Base-by-base conservation (phyloP, 2,113 vertebrate species). In the Laterallus jamaicensis region DNA sequence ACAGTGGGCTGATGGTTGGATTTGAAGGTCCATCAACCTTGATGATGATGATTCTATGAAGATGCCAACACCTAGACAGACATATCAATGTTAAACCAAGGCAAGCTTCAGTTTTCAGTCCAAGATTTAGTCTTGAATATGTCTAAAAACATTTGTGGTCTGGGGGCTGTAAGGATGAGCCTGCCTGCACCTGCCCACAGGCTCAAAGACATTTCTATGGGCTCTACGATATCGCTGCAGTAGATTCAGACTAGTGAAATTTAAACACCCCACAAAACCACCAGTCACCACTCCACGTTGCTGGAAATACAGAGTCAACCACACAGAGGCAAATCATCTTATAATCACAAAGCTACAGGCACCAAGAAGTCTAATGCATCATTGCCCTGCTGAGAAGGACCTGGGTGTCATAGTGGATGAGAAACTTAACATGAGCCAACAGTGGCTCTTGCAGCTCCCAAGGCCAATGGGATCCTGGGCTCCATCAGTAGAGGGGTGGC, bases 221-320 rank as follows among this genome's bases (percentile, higher is more conserved):
- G 24, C 21, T 29, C 13, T 66, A 31, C 0, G 0, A 31, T 26
- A 44, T 8, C 19, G 49, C 60, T 56, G 32, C 47, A 79, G 29
- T 11, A 40, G 39, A 40, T 40, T 40, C 39, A 40, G 39, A 40
- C 39, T 40, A 40, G 66, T 9, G 13, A 3, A 4, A 55, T 20
- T 7, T 31, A 37, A 25, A 44, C 6, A 32, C 4, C 40, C 62
- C 12, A 22, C 2, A 9, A 69, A 13, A 67, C 15, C 77, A 40
- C 4, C 47, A 77, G 24, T 10, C 37, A 80, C 5, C 0, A 0
- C 19, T 37, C 47, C 0, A 0, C 4, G 7, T 5, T 62, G 25
- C 35, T 42, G 25, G 28, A 71, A 47, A 28, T 21, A 55, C 62
- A 37, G 3, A 3, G 28, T 70, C 37, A 26, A 40, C 17, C 49